These are phyloP conservation scores for Chrysina gloriosa DNA, from an alignment of 2,888 invertebrate species.

Conservation along the genomic window DNA sequence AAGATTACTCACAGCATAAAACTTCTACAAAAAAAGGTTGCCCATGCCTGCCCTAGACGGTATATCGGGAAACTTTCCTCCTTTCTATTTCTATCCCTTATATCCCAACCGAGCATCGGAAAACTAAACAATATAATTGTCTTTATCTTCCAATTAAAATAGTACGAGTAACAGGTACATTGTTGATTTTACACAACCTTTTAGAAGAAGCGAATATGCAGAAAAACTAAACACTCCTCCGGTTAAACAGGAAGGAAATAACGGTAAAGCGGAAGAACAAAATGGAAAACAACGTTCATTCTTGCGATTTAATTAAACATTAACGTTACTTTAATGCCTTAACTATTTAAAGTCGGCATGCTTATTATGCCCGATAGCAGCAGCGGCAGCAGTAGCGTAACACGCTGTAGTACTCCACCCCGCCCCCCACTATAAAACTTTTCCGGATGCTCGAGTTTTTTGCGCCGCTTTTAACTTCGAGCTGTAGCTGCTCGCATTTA, in stretches of 20 bases:
- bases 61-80: too few relatives aligned
- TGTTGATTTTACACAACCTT: background rate
- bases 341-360: constrained; percentile 2
- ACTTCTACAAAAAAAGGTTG: too few relatives aligned
- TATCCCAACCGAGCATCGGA: too few relatives aligned
- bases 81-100: too few relatives aligned
- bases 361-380: background rate
- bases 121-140: too few relatives aligned
- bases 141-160: too few relatives aligned
- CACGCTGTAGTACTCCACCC: background rate
- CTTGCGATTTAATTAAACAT: constrained; percentile 22
- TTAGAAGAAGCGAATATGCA: background rate
- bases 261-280: background rate
- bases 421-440: constrained; percentile 7
- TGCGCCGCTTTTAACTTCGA: constrained; percentile 14
- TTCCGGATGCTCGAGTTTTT: background rate
- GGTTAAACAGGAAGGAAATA: background rate
- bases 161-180: too few relatives aligned
- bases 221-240: background rate
- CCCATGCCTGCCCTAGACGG: too few relatives aligned
- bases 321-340: constrained; percentile 16
- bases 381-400: background rate
- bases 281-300: constrained; percentile 3
- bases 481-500: constrained; percentile 3
- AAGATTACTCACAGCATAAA: too few relatives aligned